phyloP scores from a whole-genome alignment of 2,888 invertebrate species.

The Atethmia centrago region DNA sequence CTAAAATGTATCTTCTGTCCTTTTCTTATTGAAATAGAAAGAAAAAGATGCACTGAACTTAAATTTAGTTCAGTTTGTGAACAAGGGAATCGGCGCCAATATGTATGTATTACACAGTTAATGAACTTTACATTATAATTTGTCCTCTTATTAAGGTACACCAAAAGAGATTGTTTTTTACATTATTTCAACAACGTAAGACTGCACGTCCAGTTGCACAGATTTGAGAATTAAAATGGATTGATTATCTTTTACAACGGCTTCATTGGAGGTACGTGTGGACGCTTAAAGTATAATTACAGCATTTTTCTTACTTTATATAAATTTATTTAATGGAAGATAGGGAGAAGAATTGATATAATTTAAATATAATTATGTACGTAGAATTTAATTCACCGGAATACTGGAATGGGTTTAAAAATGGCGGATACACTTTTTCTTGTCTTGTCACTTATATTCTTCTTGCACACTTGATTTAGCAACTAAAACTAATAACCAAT shows the following conservation, averaged over 20 bases:
- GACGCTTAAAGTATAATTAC: not conserved
- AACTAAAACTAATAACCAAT: not conserved
- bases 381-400: not conserved
- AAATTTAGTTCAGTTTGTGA: too few relatives aligned
- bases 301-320: not conserved
- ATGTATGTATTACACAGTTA: constrained; percentile 21
- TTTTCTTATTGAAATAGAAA: too few relatives aligned
- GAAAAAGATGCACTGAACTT: too few relatives aligned
- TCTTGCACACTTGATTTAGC: not conserved
- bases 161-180: constrained; percentile 1
- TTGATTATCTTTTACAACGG: not conserved
- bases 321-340: not conserved
- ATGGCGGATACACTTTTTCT: not conserved
- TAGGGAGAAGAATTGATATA: not conserved
- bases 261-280: constrained; percentile 5
- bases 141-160: constrained; percentile 2
- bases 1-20: too few relatives aligned
- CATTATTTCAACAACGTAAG: not conserved
- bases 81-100: too few relatives aligned
- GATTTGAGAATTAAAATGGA: not conserved
- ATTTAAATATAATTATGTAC: not conserved
- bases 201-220: constrained; percentile 13
- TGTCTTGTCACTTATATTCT: not conserved
- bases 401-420: not conserved
- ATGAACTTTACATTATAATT: constrained; percentile 23